Percentiles rank a stretch among this genome's conserved stretches.
Evolutionary conservation across 2,113 vertebrate species (phyloP).

Genomic region (Chaetodon auriga): DNA sequence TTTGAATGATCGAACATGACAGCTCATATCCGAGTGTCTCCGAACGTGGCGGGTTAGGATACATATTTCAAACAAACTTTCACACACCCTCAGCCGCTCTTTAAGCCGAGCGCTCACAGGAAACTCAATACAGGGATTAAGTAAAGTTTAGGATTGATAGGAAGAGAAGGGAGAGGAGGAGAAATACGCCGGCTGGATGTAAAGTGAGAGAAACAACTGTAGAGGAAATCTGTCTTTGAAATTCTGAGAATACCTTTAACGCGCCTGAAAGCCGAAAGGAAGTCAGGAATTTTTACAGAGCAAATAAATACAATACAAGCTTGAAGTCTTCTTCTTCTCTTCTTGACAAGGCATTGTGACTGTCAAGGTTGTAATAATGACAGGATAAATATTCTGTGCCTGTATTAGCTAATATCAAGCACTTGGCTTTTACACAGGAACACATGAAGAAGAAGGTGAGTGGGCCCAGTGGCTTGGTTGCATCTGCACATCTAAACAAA

Average conservation of each 20-base stretch:
- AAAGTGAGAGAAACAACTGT: slow-evolving; percentile 20
- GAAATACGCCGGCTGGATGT: slow-evolving; percentile 6
- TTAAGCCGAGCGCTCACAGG: slow-evolving; percentile 35
- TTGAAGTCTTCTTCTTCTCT: slow-evolving; percentile 10
- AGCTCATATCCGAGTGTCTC: slow-evolving; percentile 50
- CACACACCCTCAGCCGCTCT: slow-evolving; percentile 45
- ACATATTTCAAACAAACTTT: slow-evolving; percentile 64
- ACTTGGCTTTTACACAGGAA: neutral
- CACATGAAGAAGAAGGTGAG: neutral
- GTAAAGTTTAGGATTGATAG: slow-evolving; percentile 47
- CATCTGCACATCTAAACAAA: slow-evolving; percentile 7
- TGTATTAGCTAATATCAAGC: neutral
- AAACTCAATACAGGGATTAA: slow-evolving; percentile 57
- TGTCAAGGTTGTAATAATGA: slow-evolving; percentile 17
- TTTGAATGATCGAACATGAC: slow-evolving; percentile 63
- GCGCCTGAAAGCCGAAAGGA: neutral
- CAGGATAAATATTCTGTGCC: neutral
- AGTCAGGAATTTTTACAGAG: neutral
- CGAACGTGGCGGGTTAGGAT: slow-evolving; percentile 33
- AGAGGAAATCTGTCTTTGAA: slow-evolving; percentile 15
- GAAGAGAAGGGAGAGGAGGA: slow-evolving; percentile 13
- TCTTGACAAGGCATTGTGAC: neutral
- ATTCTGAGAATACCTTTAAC: slow-evolving; percentile 2
- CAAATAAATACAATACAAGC: neutral
- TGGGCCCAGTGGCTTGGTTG: neutral